Base-by-base conservation (phyloP, 2,113 vertebrate genomes). In the Arenaria interpres region DNA sequence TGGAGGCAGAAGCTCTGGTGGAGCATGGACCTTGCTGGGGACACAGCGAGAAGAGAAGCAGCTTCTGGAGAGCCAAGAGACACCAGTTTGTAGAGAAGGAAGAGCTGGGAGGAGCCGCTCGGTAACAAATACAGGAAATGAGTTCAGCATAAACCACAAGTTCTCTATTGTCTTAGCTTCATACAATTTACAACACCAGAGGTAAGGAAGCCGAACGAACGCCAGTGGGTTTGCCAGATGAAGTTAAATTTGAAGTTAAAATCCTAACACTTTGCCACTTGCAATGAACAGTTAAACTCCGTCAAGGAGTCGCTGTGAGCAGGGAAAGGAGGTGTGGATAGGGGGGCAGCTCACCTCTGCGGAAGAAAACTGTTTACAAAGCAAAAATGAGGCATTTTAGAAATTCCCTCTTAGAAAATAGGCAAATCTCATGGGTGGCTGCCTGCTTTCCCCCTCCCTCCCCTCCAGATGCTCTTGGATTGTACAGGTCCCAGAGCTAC, bases 121-220 rank as follows among this genome's bases (percentile, higher is more conserved):
- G 41, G 41, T 92, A 89, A 96, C 95, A 96, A 97, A 91, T 39
- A 79, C 96, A 92, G 96, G 96, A 97, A 97, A 96, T 90, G 89
- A 96, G 91, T 66, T 95, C 85, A 96, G 90, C 85, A 17, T 32
- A 87, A 90, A 96, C 97, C 95, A 35, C 95, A 96, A 96, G 87
- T 96, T 96, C 96, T 96, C 88, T 48, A 95, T 97, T 97, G 96
- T 96, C 85, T 93, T 8, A 68, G 82, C 75, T 78, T 66, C 54
- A 0, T 72, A 23, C 63, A 28, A 76, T 91, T 35, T 57, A 77
- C 86, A 68, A 8, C 37, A 12, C 39, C 5, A 48, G 76, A 86
- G 79, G 69, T 94, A 84, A 90, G 83, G 79, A 88, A 86, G n/a
- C 77, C 75, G 85, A 90, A 81, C 43, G 68, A 89, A 60, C 1